A percentile compares a stretch with the other conserved stretches of the same genome.
phyloP scores from a whole-genome alignment of 2,797 vertebrate species.

The Thaleichthys pacificus region DNA sequence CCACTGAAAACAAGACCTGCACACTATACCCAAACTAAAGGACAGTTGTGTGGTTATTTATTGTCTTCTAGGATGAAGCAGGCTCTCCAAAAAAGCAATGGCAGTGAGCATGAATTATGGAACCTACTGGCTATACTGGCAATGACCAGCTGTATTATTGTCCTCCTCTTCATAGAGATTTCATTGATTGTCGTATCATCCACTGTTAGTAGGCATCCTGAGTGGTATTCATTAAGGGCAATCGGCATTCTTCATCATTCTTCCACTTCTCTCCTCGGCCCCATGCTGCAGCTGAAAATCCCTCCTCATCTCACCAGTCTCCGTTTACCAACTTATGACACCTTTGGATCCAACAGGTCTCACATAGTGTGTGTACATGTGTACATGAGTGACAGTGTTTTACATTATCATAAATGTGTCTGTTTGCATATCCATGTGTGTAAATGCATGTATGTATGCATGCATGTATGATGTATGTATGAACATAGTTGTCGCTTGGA shows the following conservation, averaged over 20 bases:
- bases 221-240: not conserved
- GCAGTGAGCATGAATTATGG: not conserved
- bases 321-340: not conserved
- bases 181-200: not conserved
- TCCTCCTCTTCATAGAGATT: constrained; percentile 26
- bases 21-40: not conserved
- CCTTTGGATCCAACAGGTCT: not conserved
- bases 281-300: constrained; percentile 3
- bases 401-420: not conserved
- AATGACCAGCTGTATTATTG: constrained; percentile 18
- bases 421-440: not conserved
- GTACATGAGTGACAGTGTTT: not conserved
- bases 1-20: not conserved
- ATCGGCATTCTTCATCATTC: not conserved
- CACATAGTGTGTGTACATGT: not conserved
- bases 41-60: not conserved
- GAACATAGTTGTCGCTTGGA: not conserved
- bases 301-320: not conserved
- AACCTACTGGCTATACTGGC: constrained; percentile 7
- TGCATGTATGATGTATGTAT: not conserved
- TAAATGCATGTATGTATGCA: not conserved
- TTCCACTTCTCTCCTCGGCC: constrained; percentile 1
- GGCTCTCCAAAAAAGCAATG: constrained; percentile 5
- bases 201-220: not conserved
- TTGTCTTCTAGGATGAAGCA: constrained; percentile 7